Evolutionary conservation across 2,797 vertebrate genomes (phyloP).

Genomic region (Denticeps clupeoides): DNA sequence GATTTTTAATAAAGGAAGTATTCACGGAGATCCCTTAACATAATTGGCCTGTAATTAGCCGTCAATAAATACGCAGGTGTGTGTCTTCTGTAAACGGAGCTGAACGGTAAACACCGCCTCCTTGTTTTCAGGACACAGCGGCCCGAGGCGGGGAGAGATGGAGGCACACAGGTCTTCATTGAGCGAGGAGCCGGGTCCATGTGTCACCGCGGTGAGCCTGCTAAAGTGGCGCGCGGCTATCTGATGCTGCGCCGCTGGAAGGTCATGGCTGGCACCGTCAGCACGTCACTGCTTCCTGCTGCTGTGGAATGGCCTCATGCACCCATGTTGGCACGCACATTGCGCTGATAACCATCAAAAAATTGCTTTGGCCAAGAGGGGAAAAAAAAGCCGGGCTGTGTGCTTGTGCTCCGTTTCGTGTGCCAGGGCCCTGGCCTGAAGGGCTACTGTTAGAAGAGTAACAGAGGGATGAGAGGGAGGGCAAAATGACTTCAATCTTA

Average conservation of each 20-base stretch:
- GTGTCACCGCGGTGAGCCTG: conserved; percentile 28
- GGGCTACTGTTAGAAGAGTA: background rate
- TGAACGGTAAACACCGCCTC: conserved; percentile 32
- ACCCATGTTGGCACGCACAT: conserved; percentile 19
- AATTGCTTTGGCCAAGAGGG: conserved; percentile 34
- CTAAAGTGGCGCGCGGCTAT: conserved; percentile 31
- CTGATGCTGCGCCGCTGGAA: conserved; percentile 35
- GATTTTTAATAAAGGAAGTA: conserved; percentile 43
- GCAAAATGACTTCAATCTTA: too few relatives aligned
- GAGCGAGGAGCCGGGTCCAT: conserved; percentile 40
- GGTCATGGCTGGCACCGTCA: conserved; percentile 24
- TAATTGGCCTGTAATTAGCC: conserved; percentile 46
- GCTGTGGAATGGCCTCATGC: conserved; percentile 28
- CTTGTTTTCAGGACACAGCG: conserved; percentile 24
- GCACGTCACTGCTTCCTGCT: conserved; percentile 34
- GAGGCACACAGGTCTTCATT: conserved; percentile 43
- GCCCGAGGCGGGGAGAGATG: conserved; percentile 15
- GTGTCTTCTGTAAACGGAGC: conserved; percentile 48
- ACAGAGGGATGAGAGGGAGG: background rate
- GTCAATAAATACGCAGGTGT: conserved; percentile 42
- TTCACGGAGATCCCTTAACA: conserved; percentile 39
- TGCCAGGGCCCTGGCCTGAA: background rate
- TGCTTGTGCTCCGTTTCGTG: conserved; percentile 29
- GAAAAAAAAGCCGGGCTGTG: conserved; percentile 47
- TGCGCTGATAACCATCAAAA: conserved; percentile 48